These are phyloP conservation scores for Danio kyathit DNA, from an alignment of 2,797 vertebrate genomes.

Conservation along the genomic window DNA sequence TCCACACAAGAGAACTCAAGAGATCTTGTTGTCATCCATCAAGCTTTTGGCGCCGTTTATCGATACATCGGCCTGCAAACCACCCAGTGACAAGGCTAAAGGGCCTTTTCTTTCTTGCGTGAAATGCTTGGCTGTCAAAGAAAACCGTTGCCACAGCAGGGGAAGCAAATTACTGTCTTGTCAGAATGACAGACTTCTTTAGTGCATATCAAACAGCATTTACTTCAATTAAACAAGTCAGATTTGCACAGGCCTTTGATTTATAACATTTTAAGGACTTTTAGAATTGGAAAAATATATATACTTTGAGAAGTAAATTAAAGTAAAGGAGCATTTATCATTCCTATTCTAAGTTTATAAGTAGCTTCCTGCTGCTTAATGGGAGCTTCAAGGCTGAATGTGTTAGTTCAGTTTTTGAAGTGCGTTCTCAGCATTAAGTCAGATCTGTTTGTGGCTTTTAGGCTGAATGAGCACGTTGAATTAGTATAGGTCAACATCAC, in stretches of 20 bases:
- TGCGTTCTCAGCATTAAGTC: no score
- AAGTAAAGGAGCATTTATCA: not conserved
- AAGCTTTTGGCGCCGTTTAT: constrained; percentile 51
- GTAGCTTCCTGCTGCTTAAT: not conserved
- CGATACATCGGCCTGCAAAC: constrained; percentile 13
- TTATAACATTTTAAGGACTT: constrained; percentile 15
- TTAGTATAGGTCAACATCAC: no score
- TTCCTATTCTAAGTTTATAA: not conserved
- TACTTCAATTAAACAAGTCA: constrained; percentile 9
- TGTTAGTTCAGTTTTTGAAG: no score
- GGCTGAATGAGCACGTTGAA: no score
- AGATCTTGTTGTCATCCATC: constrained; percentile 51
- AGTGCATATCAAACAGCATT: constrained; percentile 26
- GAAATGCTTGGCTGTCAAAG: constrained; percentile 4
- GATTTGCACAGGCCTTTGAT: not conserved
- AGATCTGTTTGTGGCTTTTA: no score
- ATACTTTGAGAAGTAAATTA: not conserved
- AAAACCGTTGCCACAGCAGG: constrained; percentile 35
- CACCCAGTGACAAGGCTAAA: constrained; percentile 46
- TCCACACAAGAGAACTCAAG: constrained; percentile 48
- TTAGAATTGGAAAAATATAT: not conserved
- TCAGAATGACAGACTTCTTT: constrained; percentile 14
- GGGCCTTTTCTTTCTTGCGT: constrained; percentile 33
- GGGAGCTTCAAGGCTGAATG: not conserved
- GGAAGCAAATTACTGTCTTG: constrained; percentile 42